Evolutionary conservation across 2,797 vertebrate species (phyloP).

Genomic region (Mormyrus proboscirostris): DNA sequence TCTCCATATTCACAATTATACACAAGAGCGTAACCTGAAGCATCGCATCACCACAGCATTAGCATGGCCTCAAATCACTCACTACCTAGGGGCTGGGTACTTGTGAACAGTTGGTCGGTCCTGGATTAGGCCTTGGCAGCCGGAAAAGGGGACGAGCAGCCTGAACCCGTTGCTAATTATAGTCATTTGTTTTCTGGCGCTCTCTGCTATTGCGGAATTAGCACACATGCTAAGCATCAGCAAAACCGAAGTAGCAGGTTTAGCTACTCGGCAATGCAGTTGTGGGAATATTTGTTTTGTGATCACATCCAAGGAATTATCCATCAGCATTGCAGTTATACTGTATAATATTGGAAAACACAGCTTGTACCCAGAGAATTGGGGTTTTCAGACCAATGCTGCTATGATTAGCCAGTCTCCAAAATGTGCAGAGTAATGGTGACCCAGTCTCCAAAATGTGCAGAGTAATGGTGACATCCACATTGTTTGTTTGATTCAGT

Average conservation of each 20-base stretch:
- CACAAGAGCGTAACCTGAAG: not conserved
- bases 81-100: not conserved
- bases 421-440: not conserved
- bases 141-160: not conserved
- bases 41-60: not conserved
- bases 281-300: not conserved
- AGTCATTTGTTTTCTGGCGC: not conserved
- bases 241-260: not conserved
- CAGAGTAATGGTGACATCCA: not conserved
- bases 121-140: not conserved
- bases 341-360: not conserved
- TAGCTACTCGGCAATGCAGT: not conserved
- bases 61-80: not conserved
- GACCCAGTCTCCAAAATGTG: not conserved
- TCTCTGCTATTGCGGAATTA: not conserved
- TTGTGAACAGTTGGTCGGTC: not conserved
- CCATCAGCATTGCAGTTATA: not conserved
- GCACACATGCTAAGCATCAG: not conserved
- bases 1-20: not conserved
- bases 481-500: not conserved
- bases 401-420: not conserved
- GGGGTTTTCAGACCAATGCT: not conserved
- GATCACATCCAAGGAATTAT: not conserved
- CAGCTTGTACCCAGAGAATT: not conserved
- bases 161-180: not conserved